Base-by-base conservation (phyloP, 2,797 vertebrate genomes). In the Sardinella longiceps region DNA sequence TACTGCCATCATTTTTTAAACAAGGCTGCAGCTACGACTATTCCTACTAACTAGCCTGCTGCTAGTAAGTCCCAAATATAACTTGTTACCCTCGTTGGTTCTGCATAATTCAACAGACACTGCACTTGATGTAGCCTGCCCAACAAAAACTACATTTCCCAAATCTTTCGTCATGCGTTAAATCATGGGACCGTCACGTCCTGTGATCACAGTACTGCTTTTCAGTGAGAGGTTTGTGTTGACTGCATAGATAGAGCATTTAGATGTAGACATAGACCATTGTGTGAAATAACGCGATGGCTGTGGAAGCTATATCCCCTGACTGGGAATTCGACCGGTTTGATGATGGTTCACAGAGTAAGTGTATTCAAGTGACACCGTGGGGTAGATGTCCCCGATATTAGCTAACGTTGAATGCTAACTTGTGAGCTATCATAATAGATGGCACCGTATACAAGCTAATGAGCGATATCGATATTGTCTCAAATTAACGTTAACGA, bases 241-340 rank as follows among this genome's bases (percentile, higher is more conserved):
- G 70, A 7, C 20, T 43, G 70, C 33, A 23, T 15, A 77, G 33
- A 23, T 15, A 77, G 33, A 12, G 18, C 4, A 53, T 3, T 60
- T 60, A 25, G 56, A 82, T 45, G 23, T 25, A 39, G 51, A 23
- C 18, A 28, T 28, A 14, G 60, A 39, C 51, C 3, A 90, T 81
- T 14, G 23, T n/a, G 3, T 84, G 51, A 80, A 83, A 10, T 84
- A 87, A 25, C 5, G 90, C 58, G 33, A 96, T 98, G 96, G 96
- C 95, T 5, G 94, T 95, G 84, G 98, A 99, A 92, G 96, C 95
- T 5, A 93, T 98, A 11, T 96, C 97, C 11, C 96, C 97, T 11
- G 97, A 98, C 89, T 99, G 98, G 98, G 97, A 99, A 87, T 98
- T 99, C 92, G 98, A 98, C 90, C 97, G 98, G 86, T 96, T 98